Base-by-base conservation (phyloP, 1,140 invertebrate genomes). In the Eumaeus atala region DNA sequence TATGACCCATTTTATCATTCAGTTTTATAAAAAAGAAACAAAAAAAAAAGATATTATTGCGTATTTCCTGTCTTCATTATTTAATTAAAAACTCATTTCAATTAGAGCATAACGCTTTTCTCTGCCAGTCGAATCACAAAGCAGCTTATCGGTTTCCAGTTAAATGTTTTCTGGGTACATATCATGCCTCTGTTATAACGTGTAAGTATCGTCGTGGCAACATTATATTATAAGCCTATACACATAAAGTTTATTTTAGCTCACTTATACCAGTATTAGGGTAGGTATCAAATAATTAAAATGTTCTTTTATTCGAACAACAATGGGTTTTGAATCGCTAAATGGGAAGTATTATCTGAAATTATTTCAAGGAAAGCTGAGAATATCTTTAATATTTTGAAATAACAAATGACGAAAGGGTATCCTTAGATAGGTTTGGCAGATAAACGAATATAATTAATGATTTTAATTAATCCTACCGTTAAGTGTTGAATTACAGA, bases 361-460 rank as follows among this genome's bases (percentile, higher is more conserved):
- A 44, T 44, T 44, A 44, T 44, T 44, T 44, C 12, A 50, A 37
- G 48, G 35, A 36, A 34, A 50, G 18, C 35, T 3, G 33, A 36
- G 33, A 17, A 50, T 12, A 33, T 40, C 18, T 60, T 65, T 49
- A 67, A 73, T 70, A 70, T 75, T 71, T 72, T 72, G 62, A 71
- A 59, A 62, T 59, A 66, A 71, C 56, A 71, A 67, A 70, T 70
- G 66, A 64, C 68, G 63, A 59, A 66, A 66, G 66, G 68, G 71
- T 76, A 74, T 74, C 71, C 71, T 44, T 70, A 73, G 69, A 77
- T 74, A 74, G 70, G 70, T 69, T 74, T 76, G 66, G 63, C 62
- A 64, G 74, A 77, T 79, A 82, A 84, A 80, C 70, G 67, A 80
- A 82, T 76, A 72, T 83, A 83, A 83, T 85, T 83, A 73, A 83